phyloP scores from a whole-genome alignment of 2,113 vertebrate species.

The Scopus umbretta region DNA sequence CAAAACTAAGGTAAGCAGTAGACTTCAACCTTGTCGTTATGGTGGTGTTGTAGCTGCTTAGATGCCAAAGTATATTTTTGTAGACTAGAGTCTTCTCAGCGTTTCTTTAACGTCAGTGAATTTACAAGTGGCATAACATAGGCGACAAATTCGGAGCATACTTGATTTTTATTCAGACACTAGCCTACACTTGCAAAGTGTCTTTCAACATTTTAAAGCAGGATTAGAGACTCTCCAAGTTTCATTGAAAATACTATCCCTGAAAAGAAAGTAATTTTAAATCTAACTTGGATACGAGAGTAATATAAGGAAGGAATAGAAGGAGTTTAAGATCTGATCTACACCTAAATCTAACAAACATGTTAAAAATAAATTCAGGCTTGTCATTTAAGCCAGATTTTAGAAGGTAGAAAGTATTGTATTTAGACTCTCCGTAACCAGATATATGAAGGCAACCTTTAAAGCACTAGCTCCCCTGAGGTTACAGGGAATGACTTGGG shows the following conservation, averaged over 20 bases:
- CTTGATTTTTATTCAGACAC: neutral
- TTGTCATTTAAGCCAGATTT: neutral
- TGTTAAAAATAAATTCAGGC: neutral
- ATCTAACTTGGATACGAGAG: neutral
- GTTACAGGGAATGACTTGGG: neutral
- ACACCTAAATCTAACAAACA: neutral
- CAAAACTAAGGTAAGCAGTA: neutral
- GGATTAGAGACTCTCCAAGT: neutral
- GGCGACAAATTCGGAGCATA: neutral
- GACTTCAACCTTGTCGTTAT: fast-evolving
- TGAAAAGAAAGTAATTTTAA: neutral
- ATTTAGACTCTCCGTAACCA: neutral
- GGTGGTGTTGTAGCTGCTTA: neutral
- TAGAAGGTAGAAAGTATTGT: neutral
- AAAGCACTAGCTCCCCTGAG: neutral
- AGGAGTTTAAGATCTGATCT: neutral
- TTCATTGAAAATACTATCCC: neutral
- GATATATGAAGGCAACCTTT: neutral
- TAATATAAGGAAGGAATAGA: neutral
- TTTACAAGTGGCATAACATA: neutral
- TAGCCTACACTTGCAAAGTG: neutral
- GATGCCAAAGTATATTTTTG: neutral
- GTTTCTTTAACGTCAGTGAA: neutral
- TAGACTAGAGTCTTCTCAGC: neutral
- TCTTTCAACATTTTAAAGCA: neutral